Evolutionary conservation across 2,113 vertebrate genomes (phyloP), one percentile per base, ranked within the genome.

Genomic region (Coracopsis vasa): DNA sequence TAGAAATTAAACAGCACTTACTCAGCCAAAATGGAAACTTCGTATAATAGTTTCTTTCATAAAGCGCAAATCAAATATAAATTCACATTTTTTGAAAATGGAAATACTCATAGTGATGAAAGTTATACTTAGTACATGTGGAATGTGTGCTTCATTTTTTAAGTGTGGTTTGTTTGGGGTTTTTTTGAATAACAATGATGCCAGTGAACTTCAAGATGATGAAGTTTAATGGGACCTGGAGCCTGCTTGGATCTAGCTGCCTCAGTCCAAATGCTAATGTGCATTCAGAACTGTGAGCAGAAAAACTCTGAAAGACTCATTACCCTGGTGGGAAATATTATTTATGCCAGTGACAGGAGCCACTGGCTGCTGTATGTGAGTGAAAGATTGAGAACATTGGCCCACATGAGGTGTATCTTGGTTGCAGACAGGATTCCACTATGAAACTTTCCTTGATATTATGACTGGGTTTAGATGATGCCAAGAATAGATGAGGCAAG

Each of bases 151-250:
- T 97, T 98, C 88, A 95, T 92, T 94, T 82, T 97, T 97, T 67
- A 93, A 97, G 75, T 86, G 71, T 17, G 41, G 37, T 35, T 58
- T 35, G 56, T 15, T 66, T 65, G 25, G 0, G 6, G 31, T 94
- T 67, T 97, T 95, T 80, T 94, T 61, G 69, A 96, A 91, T 90
- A 97, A 80, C 64, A 97, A 50, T 13, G 6, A 86, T 97, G 94
- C 95, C 97, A 97, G 82, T 95, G 96, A 97, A 95, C 92, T 97
- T 97, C 95, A 96, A 90, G 95, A 96, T 88, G 88, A 97, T 92
- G 94, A 96, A 95, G 92, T 97, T 97, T 97, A 97, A 97, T 84
- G 84, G 90, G 42, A 79, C 48, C 73, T 97, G 94, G 92, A 97
- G 80, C 83, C 94, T 93, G 84, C 94, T 95, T 78, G 96, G 91